These are phyloP conservation scores for Spondyliosoma cantharus DNA, from an alignment of 2,797 vertebrate genomes.

Conservation along the genomic window DNA sequence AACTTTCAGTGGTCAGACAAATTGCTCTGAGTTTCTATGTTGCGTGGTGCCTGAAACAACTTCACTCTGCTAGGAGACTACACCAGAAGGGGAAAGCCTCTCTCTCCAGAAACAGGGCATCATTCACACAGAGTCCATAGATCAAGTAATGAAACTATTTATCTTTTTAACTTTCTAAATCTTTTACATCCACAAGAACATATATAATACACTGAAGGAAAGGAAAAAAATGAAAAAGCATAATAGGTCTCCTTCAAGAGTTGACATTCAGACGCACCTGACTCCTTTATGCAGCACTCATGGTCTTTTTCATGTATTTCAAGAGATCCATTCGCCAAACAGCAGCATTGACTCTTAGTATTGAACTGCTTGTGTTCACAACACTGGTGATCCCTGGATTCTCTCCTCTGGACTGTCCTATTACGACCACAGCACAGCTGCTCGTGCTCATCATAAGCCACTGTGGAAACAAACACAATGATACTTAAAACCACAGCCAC, in stretches of 20 bases:
- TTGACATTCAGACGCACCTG: background rate
- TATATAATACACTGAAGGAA: too few species aligned
- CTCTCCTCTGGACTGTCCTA: rapidly evolving
- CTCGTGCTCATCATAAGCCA: background rate
- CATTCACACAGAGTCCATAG: too few species aligned
- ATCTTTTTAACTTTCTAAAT: too few species aligned
- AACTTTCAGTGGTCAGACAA: too few species aligned
- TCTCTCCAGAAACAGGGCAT: too few species aligned
- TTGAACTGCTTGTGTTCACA: conserved; percentile 39
- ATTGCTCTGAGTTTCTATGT: too few species aligned
- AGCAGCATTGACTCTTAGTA: conserved; percentile 13
- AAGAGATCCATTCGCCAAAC: rapidly evolving
- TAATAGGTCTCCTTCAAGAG: background rate
- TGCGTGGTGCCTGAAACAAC: too few species aligned
- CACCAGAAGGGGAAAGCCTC: too few species aligned
- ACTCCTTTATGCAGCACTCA: rapidly evolving
- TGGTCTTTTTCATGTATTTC: rapidly evolving
- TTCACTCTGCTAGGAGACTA: too few species aligned
- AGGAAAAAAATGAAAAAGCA: too few species aligned
- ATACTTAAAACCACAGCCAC: background rate
- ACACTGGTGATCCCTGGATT: background rate
- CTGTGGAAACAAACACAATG: conserved; percentile 27
- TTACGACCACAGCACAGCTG: conserved; percentile 29
- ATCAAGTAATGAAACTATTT: too few species aligned
- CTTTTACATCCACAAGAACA: too few species aligned